Conservation (phyloP, 2,797 vertebrate genomes). For the Cynopterus sphinx region DNA sequence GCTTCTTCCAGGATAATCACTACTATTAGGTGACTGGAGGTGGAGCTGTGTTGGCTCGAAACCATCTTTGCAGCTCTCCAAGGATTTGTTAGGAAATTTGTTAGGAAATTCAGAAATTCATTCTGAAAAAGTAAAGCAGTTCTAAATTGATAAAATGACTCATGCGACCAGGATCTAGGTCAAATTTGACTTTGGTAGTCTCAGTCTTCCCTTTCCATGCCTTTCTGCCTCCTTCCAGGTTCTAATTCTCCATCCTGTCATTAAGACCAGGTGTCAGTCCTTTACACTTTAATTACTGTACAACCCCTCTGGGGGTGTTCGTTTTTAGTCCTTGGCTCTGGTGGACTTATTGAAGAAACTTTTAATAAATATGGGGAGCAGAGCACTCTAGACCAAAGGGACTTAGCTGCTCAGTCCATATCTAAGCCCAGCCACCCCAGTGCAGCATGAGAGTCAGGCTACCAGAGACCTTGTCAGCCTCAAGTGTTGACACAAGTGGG, state of each 20-base stretch:
- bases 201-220: background rate
- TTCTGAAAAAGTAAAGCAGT: background rate
- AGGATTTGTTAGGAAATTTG: background rate
- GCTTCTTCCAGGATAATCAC: background rate
- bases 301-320: background rate
- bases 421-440: background rate
- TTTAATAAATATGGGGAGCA: no score
- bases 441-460: background rate
- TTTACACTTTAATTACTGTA: background rate
- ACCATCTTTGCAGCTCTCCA: fast-evolving
- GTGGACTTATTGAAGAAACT: background rate
- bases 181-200: background rate
- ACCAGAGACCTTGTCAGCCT: background rate
- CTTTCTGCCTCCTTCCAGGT: background rate
- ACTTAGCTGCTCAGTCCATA: background rate
- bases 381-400: background rate
- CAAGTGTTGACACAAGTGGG: background rate
- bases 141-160: background rate
- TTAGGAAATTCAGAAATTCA: background rate
- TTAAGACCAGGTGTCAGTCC: background rate
- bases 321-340: background rate
- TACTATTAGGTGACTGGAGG: background rate
- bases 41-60: background rate
- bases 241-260: background rate
- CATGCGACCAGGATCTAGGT: background rate